Evolutionary conservation across 2,113 vertebrate species (phyloP), one percentile per base, ranked within the genome.

Genomic region (Elephas maximus): DNA sequence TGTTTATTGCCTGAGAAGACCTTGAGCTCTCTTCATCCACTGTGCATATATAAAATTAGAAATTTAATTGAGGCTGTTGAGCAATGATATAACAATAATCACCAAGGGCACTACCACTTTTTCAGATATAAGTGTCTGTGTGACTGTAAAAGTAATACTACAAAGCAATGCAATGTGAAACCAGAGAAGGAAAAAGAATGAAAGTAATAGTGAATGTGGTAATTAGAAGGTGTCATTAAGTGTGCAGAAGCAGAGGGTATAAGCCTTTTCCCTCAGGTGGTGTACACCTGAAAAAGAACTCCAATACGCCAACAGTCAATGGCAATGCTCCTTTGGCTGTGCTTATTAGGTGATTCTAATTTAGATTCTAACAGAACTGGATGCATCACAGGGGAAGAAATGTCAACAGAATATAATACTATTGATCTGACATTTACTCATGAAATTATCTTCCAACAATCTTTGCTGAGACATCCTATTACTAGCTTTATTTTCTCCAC

Each of bases 351-450:
- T 62, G 83, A 92, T 94, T 41, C 37, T 85, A 87, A 48, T 67
- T 96, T 90, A 77, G 17, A 97, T 85, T 94, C 80, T 73, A 80
- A 63, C n/a, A 48, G 65, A 85, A 21, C 30, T 94, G n/a, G n/a
- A 92, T 45, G 28, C 30, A 63, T 41, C 44, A 44, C 8, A 48
- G 24, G 23, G 78, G 48, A 95, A 95, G 90, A 97, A 96, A 96
- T 96, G 77, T 96, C 92, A 92, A 88, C 37, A 79, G 14, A 95
- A 88, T 63, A 90, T 51, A 94, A 67, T 69, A 80, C 80, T 88
- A 91, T 96, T 96, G 92, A 97, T 96, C 67, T 96, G 81, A 96
- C 88, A 91, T 94, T 97, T 96, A 88, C 88, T 92, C 88, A 63
- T 12, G 30, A 93, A 95, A 96, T 97, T 92, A 92, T 97, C 90